Conservation (phyloP, 2,888 invertebrate species). For the Argyresthia albistria region DNA sequence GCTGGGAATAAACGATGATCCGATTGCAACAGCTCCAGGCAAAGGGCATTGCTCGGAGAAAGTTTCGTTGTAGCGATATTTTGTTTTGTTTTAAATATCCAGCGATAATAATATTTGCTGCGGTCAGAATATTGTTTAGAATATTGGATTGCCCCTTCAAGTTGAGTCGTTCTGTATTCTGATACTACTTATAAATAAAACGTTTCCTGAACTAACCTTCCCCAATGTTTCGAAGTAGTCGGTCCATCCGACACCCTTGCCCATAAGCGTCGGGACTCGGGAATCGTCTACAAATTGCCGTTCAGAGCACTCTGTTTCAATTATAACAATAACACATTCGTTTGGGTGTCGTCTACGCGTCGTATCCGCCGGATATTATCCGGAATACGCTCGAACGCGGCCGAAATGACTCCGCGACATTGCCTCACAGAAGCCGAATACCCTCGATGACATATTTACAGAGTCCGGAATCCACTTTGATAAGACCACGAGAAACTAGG, state of each 20-base stretch:
- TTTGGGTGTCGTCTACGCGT: slow-evolving; percentile 23
- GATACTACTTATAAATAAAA: background rate
- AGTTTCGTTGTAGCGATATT: background rate
- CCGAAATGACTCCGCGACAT: slow-evolving; percentile 5
- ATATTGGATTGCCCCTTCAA: background rate
- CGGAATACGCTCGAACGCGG: slow-evolving; percentile 31
- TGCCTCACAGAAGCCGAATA: slow-evolving; percentile 43
- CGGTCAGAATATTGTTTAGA: no score
- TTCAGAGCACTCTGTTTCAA: slow-evolving; percentile 61
- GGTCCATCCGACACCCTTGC: no score
- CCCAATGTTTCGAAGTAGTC: no score
- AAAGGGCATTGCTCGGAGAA: slow-evolving; percentile 1
- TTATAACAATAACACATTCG: slow-evolving; percentile 52
- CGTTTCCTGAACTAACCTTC: background rate
- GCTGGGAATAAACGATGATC: background rate
- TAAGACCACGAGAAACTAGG: background rate
- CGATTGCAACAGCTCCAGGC: background rate
- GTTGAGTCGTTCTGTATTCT: background rate
- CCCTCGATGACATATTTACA: slow-evolving; percentile 58
- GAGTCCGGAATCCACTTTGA: background rate
- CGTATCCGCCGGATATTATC: slow-evolving; percentile 65
- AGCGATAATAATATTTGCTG: no score
- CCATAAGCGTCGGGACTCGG: background rate
- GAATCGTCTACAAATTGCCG: slow-evolving; percentile 18
- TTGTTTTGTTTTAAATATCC: background rate